These are phyloP conservation scores for Liposcelis brunnea DNA, from an alignment of 2,888 invertebrate species.

Conservation along the genomic window DNA sequence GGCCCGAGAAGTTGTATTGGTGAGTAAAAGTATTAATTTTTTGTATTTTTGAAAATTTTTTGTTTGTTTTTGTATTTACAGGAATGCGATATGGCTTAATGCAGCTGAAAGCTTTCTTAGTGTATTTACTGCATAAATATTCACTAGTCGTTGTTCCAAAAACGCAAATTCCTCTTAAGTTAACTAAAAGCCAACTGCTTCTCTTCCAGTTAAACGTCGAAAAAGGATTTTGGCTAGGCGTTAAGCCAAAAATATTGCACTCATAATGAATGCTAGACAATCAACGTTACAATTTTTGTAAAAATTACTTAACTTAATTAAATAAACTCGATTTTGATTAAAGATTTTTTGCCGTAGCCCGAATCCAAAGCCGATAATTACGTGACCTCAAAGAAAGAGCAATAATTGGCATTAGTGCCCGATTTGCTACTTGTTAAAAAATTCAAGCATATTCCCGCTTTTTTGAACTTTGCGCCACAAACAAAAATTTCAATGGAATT, in stretches of 20 bases:
- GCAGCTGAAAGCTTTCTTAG: slow-evolving; percentile 26
- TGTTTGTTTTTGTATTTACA: slow-evolving; percentile 17
- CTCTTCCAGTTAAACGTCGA: slow-evolving; percentile 25
- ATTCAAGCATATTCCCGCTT: no score
- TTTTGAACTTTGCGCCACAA: no score
- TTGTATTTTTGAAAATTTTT: neutral
- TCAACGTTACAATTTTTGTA: no score
- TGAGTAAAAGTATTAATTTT: neutral
- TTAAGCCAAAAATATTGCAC: slow-evolving; percentile 13
- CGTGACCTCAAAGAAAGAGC: no score
- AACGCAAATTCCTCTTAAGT: slow-evolving; percentile 17
- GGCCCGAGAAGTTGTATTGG: slow-evolving; percentile 3
- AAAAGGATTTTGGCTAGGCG: slow-evolving; percentile 22
- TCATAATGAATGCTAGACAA: no score
- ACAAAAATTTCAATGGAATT: no score
- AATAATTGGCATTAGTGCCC: no score
- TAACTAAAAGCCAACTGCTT: slow-evolving; percentile 24
- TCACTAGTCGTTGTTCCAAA: slow-evolving; percentile 18
- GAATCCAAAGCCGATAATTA: no score
- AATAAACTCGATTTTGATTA: no score
- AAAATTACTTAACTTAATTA: no score
- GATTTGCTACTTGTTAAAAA: no score
- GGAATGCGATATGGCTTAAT: slow-evolving; percentile 28
- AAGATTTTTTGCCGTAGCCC: no score
- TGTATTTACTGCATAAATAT: slow-evolving; percentile 23